Evolutionary conservation across 2,888 invertebrate genomes (phyloP).

Genomic region (Parasteatoda lunata): DNA sequence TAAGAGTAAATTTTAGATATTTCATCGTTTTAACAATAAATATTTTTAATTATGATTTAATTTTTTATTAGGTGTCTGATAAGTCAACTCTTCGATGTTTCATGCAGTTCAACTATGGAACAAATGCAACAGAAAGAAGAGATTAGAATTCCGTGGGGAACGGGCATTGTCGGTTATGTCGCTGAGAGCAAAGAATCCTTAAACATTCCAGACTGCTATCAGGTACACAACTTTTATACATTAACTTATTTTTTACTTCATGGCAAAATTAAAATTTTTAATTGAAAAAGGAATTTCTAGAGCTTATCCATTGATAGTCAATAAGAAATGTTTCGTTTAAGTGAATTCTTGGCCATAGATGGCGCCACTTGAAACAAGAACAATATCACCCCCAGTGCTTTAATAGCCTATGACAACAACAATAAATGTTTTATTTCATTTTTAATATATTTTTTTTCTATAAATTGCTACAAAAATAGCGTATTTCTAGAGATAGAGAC

Average conservation of each 20-base stretch:
- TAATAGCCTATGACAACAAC: not conserved
- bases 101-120: conserved; percentile 90
- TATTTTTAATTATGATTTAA: too few relatives aligned
- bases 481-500: too few relatives aligned
- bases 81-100: conserved; percentile 95
- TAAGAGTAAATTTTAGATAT: too few relatives aligned
- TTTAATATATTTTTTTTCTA: not conserved
- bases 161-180: conserved; percentile 95
- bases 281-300: too few relatives aligned
- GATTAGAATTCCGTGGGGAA: conserved; percentile 94
- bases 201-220: conserved; percentile 96
- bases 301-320: too few relatives aligned
- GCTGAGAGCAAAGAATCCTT: conserved; percentile 93
- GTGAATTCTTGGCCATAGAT: too few relatives aligned
- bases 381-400: too few relatives aligned
- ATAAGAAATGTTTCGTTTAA: too few relatives aligned
- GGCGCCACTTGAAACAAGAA: too few relatives aligned
- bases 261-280: too few relatives aligned
- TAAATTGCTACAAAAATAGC: not conserved
- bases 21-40: too few relatives aligned
- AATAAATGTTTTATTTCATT: not conserved
- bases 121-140: conserved; percentile 95
- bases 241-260: too few relatives aligned
- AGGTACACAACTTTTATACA: conserved; percentile 75
- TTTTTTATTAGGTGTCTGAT: conserved; percentile 81